These are phyloP conservation scores for Cremastinae sp. DNA, from an alignment of 2,888 invertebrate species.

Conservation along the genomic window DNA sequence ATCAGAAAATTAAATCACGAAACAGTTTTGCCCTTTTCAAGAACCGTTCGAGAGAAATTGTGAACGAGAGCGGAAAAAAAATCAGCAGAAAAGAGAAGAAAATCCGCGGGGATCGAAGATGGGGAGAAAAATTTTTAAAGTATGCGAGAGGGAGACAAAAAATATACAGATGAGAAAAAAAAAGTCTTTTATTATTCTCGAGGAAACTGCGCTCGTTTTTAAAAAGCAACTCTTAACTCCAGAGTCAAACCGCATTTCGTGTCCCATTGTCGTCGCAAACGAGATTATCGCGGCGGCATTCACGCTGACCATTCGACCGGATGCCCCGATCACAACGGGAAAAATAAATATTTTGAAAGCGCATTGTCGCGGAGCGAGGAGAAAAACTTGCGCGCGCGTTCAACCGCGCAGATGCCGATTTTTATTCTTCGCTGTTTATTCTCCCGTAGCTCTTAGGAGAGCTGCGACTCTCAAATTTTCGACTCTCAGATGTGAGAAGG, in stretches of 20 bases:
- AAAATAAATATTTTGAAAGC: slow-evolving; percentile 78
- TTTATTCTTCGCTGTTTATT: slow-evolving; percentile 12
- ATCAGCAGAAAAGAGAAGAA: slow-evolving; percentile 23
- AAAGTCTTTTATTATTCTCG: slow-evolving; percentile 30
- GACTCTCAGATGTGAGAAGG: slow-evolving; percentile 62
- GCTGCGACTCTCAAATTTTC: slow-evolving; percentile 57
- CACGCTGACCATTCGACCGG: slow-evolving; percentile 68
- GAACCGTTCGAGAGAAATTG: slow-evolving; percentile 18
- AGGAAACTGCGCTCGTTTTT: slow-evolving; percentile 33
- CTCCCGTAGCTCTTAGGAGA: slow-evolving; percentile 3
- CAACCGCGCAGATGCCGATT: slow-evolving; percentile 67
- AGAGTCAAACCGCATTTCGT: slow-evolving; percentile 69
- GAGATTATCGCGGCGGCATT: slow-evolving; percentile 71
- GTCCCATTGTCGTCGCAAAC: slow-evolving; percentile 70
- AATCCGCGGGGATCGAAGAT: slow-evolving; percentile 14
- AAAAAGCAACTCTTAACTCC: slow-evolving; percentile 68
- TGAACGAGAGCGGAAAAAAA: not conserved
- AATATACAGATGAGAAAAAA: not conserved
- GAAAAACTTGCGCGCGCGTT: slow-evolving; percentile 50
- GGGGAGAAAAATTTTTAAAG: not conserved
- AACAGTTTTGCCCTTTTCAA: slow-evolving; percentile 30
- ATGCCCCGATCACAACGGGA: slow-evolving; percentile 65
- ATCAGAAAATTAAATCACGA: slow-evolving; percentile 72
- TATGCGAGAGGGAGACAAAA: not conserved
- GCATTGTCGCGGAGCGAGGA: slow-evolving; percentile 68